Base-by-base conservation (phyloP, 2,797 vertebrate genomes). In the Sparidentex hasta region DNA sequence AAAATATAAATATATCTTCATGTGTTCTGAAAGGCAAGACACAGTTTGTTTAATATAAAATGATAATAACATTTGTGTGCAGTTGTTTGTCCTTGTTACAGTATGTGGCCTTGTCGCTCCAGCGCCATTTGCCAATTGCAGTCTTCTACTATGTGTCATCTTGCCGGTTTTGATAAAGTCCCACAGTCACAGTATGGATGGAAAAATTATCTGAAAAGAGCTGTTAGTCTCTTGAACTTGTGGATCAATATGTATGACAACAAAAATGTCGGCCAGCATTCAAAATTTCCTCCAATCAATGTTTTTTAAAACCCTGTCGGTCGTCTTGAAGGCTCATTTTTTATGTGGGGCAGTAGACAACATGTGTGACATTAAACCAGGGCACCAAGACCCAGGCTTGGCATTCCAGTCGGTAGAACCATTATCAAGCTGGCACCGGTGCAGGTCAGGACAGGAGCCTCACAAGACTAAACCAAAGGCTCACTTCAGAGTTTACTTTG, bases 341-440 rank as follows among this genome's bases (percentile, higher is more conserved):
- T 52, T 70, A 43, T 33, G 48, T 79, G 27, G 47, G 29, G 51
- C 65, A 47, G 61, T 8, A 52, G 63, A 76, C 48, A 11, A 16
- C 14, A 65, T 48, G 48, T 61, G 54, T 84, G 80, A 79, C 67
- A 84, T 84, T 74, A 70, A 47, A 67, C 8, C 41, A 78, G 71
- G 65, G 43, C 82, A 76, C 63, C 43, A 27, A 70, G 71, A 84
- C 82, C 77, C 73, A 68, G 18, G 64, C 68, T 47, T 68, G 55
- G 46, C 38, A 68, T 81, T 41, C 38, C 25, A 59, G 68, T 82
- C 65, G 71, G 11, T 61, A 25, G 11, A 17, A 27, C 48, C 59
- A 67, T 78, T 78, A 78, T 64, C 46, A 51, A 63, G 20, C 58
- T 83, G 74, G 74, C 81, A 78, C 54, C 41, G 8, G 44, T 7